These are phyloP conservation scores for Passer montanus DNA, from an alignment of 2,113 vertebrate genomes.

Conservation along the genomic window DNA sequence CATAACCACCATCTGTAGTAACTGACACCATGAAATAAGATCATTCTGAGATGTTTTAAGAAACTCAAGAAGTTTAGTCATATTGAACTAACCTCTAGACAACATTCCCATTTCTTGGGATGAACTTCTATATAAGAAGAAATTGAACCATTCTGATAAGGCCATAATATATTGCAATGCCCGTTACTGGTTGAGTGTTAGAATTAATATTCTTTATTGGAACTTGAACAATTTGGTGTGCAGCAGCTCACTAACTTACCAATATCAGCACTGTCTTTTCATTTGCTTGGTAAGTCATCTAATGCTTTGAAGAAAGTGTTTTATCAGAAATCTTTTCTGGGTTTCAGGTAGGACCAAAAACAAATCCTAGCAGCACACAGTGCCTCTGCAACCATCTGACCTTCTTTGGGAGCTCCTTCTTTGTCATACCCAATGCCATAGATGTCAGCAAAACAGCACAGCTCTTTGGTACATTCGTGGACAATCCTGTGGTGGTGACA, in stretches of 20 bases:
- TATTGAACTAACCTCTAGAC: neutral
- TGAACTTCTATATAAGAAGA: neutral
- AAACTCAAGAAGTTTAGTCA: neutral
- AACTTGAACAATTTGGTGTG: neutral
- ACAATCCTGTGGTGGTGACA: conserved; percentile 91
- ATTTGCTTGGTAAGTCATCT: neutral
- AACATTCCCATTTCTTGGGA: neutral
- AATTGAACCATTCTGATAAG: neutral
- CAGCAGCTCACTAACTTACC: neutral
- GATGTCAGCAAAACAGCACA: conserved; percentile 83
- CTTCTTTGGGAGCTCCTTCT: conserved; percentile 92
- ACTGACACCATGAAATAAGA: neutral
- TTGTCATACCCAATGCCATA: conserved; percentile 87
- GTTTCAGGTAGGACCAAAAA: conserved; percentile 86
- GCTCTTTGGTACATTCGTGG: conserved; percentile 88
- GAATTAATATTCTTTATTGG: neutral
- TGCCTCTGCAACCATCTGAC: conserved; percentile 94
- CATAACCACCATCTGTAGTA: neutral
- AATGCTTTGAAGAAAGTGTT: neutral
- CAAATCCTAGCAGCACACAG: conserved; percentile 79
- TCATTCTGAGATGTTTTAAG: neutral
- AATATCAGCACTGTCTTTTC: neutral
- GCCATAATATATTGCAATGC: neutral
- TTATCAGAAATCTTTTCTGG: neutral
- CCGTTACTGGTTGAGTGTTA: neutral